phyloP scores from a whole-genome alignment of 2,797 vertebrate genomes.

The Hypotaenidia okinawae region DNA sequence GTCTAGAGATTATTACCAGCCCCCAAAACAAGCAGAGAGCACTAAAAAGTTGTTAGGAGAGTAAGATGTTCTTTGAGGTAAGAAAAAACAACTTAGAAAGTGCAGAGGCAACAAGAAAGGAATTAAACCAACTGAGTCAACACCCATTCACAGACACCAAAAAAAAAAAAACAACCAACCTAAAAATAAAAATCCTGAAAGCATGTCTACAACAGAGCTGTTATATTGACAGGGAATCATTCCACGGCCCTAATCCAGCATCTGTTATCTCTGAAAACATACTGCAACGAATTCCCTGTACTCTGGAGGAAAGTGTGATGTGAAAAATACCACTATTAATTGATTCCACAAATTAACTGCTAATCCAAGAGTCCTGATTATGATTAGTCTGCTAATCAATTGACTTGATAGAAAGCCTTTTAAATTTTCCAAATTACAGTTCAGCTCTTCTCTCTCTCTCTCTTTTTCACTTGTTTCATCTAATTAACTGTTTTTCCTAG shows the following conservation, averaged over 20 bases:
- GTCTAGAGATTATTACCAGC: neutral
- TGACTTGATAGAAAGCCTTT: conserved; percentile 69
- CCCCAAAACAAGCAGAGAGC: neutral
- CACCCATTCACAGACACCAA: neutral
- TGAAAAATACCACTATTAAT: conserved; percentile 71
- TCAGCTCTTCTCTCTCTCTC: conserved; percentile 47
- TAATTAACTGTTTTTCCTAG: conserved; percentile 72
- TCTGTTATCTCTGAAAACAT: conserved; percentile 58
- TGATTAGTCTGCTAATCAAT: conserved; percentile 74
- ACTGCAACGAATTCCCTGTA: conserved; percentile 8
- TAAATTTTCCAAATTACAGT: conserved; percentile 59
- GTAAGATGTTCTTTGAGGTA: neutral
- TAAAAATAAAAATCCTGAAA: neutral
- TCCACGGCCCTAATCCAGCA: neutral
- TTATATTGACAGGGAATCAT: neutral
- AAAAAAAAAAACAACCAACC: neutral
- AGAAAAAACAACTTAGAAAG: neutral
- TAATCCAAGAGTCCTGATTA: conserved; percentile 71
- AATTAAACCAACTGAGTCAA: neutral
- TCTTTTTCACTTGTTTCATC: conserved; percentile 35
- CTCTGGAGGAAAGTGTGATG: conserved; percentile 30
- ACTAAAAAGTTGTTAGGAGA: neutral
- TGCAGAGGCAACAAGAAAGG: neutral
- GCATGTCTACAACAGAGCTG: neutral
- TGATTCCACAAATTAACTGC: conserved; percentile 74